Evolutionary conservation across 2,888 invertebrate species (phyloP), one percentile per base, ranked within the genome.

Genomic region (Thymelicus sylvestris): DNA sequence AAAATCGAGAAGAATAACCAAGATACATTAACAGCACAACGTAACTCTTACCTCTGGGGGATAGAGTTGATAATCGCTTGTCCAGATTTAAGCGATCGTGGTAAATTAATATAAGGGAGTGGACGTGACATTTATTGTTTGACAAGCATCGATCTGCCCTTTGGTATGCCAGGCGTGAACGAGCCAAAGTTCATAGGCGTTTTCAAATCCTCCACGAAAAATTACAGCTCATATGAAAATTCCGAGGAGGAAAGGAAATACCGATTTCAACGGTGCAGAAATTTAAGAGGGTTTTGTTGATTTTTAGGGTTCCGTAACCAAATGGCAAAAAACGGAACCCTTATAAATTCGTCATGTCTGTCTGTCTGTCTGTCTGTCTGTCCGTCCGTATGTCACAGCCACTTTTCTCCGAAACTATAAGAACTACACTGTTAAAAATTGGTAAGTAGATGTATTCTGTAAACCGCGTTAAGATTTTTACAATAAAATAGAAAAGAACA

Each of bases 61-160:
- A 44, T 83, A 87, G 74, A 74, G 84, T 73, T 75, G 62, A 74
- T 39, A 74, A 75, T 87, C 1, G 66, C 62, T 50, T 77, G 76
- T 2, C 7, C 7, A 2, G n/a, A 0, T 13, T 31, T 47, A 19
- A 50, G 44, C 69, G 68, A 65, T 76, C 78, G 77, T 83, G 77
- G 80, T 78, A 76, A 81, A 88, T 88, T 88, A 88, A 81, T 86
- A 87, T 90, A 84, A 90, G 92, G 93, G 93, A 91, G 88, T 93
- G 93, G 92, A 93, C 93, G 91, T 93, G 93, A 92, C 93, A 93
- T 93, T 93, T 92, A 93, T 93, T 93, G 93, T 93, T 92, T 93
- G 93, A 92, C 92, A 91, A 90, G 87, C 90, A 93, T 93, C 93
- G 93, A 93, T 93, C 92, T 93, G 92, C 87, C 91, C 91, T 92